These are phyloP conservation scores for Diachasmimorpha longicaudata DNA, from an alignment of 1,140 invertebrate genomes.

Conservation along the genomic window DNA sequence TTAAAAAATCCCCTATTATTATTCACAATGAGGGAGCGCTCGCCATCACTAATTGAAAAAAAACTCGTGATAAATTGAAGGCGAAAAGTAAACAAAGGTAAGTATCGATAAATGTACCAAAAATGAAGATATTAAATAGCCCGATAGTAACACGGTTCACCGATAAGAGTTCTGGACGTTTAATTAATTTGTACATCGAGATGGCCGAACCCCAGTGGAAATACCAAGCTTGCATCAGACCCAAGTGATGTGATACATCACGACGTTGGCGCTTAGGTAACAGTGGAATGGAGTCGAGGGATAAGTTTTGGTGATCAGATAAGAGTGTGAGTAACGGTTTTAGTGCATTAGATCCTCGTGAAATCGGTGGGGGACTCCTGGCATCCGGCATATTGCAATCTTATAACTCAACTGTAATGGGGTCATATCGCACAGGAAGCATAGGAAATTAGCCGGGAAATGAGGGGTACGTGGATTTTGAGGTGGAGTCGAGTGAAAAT, in stretches of 20 bases:
- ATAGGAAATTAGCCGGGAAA: constrained; percentile 33
- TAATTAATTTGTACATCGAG: constrained; percentile 12
- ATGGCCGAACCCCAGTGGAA: not conserved
- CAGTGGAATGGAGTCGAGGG: not conserved
- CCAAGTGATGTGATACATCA: constrained; percentile 8
- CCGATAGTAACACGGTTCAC: not conserved
- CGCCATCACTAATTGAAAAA: not conserved
- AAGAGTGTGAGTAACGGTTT: constrained; percentile 26
- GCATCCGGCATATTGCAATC: constrained; percentile 22
- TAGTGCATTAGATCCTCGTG: constrained; percentile 21
- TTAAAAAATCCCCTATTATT: too few relatives aligned
- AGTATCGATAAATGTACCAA: not conserved
- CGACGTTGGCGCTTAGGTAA: not conserved
- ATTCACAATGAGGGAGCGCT: not conserved
- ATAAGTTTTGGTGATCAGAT: constrained; percentile 29
- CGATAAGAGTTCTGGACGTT: constrained; percentile 15
- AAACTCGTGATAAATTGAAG: not conserved
- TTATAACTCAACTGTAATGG: constrained; percentile 19
- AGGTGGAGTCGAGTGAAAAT: not conserved
- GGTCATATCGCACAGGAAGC: constrained; percentile 25
- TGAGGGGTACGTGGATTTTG: constrained; percentile 10
- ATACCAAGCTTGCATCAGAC: not conserved
- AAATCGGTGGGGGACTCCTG: constrained; percentile 3
- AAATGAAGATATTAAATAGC: not conserved
- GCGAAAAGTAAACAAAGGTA: not conserved